Conservation (phyloP, 2,113 vertebrate species). For the Mesoclemmys tuberculata region DNA sequence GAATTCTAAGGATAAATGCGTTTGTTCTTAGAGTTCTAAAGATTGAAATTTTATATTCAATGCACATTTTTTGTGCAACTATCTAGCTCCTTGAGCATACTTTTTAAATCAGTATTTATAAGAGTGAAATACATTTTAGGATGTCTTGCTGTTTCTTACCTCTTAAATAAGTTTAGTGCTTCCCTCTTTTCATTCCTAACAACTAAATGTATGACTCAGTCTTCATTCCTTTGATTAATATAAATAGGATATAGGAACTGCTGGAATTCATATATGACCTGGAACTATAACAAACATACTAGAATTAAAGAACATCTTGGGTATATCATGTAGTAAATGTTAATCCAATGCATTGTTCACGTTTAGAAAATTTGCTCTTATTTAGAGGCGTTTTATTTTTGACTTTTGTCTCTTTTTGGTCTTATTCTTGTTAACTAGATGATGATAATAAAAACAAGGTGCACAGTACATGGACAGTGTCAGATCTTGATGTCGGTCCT, state of each 20-base stretch:
- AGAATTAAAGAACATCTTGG: not conserved
- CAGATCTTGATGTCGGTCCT: constrained; percentile 40
- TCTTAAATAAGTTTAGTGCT: not conserved
- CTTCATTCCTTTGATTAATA: not conserved
- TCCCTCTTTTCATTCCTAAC: not conserved
- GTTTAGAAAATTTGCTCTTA: not conserved
- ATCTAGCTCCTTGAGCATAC: not conserved
- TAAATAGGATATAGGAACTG: not conserved
- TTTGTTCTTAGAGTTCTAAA: not conserved
- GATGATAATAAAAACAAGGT: constrained; percentile 32
- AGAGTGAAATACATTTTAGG: not conserved
- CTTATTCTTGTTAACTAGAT: constrained; percentile 40
- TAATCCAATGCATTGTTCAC: not conserved
- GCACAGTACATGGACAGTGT: constrained; percentile 44
- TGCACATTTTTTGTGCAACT: not conserved
- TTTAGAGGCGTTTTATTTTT: not conserved
- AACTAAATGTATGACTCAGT: not conserved
- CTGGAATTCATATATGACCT: not conserved
- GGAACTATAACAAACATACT: not conserved
- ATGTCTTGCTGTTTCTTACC: not conserved
- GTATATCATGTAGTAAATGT: not conserved
- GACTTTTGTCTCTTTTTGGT: not conserved
- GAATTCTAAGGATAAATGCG: not conserved
- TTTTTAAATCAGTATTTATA: constrained; percentile 6
- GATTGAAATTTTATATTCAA: not conserved